Base-by-base conservation (phyloP, 1,140 invertebrate genomes). In the Uloborus diversus region DNA sequence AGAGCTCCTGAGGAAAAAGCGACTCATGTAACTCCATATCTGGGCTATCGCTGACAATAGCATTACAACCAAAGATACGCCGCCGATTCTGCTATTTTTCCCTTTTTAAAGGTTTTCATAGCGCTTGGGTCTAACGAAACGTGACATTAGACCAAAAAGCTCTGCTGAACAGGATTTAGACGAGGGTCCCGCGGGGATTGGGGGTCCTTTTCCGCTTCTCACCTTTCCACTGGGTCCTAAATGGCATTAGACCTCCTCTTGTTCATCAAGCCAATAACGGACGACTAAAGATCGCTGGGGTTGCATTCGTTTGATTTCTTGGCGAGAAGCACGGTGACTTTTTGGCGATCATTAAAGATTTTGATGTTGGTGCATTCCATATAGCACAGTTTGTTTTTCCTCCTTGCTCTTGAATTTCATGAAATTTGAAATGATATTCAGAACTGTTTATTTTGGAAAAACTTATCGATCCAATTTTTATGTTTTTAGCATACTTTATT, bases 261-360 rank as follows among this genome's bases (percentile, higher is more conserved):
- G 73, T 78, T 78, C 73, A 78, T 78, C 73, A 78, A 78, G 73
- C 73, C 73, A 78, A 78, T 78, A 78, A 78, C 73, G 27, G 28
- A 51, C 61, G 73, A 66, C 61, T 35, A 66, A n/a, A 78, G 61
- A 78, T 56, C 33, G n/a, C 3, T 7, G 47, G 37, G 73, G 73
- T 78, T 78, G 59, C 73, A 51, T n/a, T n/a, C 20, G 14, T 73
- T 42, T 37, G 69, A 73, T 73, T 73, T 59, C 57, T 64, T 75
- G 71, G 71, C 71, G 71, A 51, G 1, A 17, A n/a, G 5, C 7
- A 4, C 17, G 47, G 27, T 14, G 11, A 5, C 11, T 5, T 53
- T 3, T 53, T n/a, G n/a, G n/a, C n/a, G n/a, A n/a, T n/a, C n/a
- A n/a, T n/a, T n/a, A n/a, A n/a, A n/a, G n/a, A n/a, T n/a, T n/a